Evolutionary conservation across 2,113 vertebrate species (phyloP), one percentile per base, ranked within the genome.

Genomic region (Halichoerus grypus): DNA sequence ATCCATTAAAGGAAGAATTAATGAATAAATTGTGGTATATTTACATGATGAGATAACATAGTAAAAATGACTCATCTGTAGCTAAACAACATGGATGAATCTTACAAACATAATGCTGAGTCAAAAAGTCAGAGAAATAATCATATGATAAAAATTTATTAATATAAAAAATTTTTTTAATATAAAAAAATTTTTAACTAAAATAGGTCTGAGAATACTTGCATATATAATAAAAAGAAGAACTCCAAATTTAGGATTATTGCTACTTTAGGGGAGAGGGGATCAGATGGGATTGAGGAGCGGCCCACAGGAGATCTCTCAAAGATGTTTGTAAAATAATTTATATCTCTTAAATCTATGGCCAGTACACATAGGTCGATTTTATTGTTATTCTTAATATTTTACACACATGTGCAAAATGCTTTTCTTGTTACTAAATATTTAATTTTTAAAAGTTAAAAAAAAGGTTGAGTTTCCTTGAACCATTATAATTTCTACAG

Each of bases 381-480:
- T 84, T 93, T 42, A 61, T 42, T 96, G 14, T 49, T 89, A 57
- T 49, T 67, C 16, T 83, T 93, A 93, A 89, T 69, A 88, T 77
- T 83, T 69, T 79, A 96, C 15, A 69, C 33, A 61, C 22, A 79
- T 53, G 19, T 85, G 21, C 7, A 80, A 86, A 85, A 72, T 26
- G 51, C 16, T 39, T 90, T 85, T 57, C 42, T 80, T 57, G 4
- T 51, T 80, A 79, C 26, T 57, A 65, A 80, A 53, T 76, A 67
- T 31, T 26, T 85, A 92, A 61, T 57, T 80, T 81, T 93, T 77
- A 42, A 93, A 79, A 33, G 59, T 94, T 11, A 51, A 31, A 12
- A 88, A 87, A 28, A 65, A 79, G 51, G 1, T 65, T 51, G 36
- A 26, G 46, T 33, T 57, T 81, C 4, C 14, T 82, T 74, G 13